Evolutionary conservation across 2,113 vertebrate species (phyloP).

Genomic region (Salminus brasiliensis): DNA sequence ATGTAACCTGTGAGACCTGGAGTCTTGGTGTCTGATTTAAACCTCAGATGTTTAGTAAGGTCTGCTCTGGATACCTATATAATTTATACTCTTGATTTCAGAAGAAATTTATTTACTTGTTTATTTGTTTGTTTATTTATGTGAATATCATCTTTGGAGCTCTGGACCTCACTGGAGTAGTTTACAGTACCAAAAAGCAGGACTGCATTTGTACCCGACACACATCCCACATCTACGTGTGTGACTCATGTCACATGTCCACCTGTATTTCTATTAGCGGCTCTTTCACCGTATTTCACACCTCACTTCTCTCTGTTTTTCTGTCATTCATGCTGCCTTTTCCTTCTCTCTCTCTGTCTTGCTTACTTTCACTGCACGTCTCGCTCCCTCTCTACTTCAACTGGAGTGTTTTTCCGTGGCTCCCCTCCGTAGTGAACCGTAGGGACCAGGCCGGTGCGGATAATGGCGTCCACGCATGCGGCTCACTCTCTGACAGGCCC

Average conservation of each 20-base stretch:
- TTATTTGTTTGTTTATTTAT: too few species aligned
- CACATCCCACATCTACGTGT: background rate
- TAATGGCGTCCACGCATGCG: constrained; percentile 34
- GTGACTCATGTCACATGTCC: background rate
- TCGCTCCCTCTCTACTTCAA: background rate
- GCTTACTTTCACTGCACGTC: too few species aligned
- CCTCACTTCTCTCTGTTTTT: background rate
- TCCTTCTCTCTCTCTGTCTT: background rate
- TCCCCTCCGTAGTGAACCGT: background rate
- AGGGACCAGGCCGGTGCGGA: constrained; percentile 8
- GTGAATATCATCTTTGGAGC: too few species aligned
- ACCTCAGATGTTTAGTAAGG: too few species aligned
- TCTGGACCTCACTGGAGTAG: too few species aligned
- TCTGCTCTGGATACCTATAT: too few species aligned
- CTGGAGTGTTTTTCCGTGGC: background rate
- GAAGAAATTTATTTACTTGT: too few species aligned
- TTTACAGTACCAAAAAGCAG: too few species aligned
- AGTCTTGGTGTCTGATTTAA: too few species aligned
- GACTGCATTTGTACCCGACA: background rate
- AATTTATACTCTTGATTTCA: too few species aligned
- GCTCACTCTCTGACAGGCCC: constrained; percentile 36
- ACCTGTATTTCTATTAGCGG: background rate
- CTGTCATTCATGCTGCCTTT: background rate
- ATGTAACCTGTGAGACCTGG: too few species aligned
- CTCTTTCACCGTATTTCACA: background rate